Base-by-base conservation (phyloP, 2,888 invertebrate species). In the Iselma pallidipennis region DNA sequence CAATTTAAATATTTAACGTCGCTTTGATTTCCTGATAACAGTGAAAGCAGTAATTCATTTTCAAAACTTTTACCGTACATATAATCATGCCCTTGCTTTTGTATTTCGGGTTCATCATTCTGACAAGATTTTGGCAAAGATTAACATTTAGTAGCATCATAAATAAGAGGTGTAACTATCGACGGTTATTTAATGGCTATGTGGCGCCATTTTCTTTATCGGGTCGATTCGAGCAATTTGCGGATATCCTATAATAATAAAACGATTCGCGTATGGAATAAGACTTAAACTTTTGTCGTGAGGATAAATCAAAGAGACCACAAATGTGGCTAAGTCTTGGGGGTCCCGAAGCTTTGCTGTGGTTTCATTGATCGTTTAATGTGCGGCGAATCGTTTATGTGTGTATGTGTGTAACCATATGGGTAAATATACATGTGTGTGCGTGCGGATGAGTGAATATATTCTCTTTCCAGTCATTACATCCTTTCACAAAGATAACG, bases 181-280 rank as follows among this genome's bases (percentile, higher is more conserved):
- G 42, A 56, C 57, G 63, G 59, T 61, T 66, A 66, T 69, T 71
- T 71, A 71, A 71, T 69, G 68, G 63, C 55, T 59, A 55, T 57
- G 63, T 56, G 54, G 42, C 62, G 56, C 66, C 62, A 66, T 71
- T 69, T 67, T 65, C 68, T 67, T 70, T 68, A 71, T 67, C 70
- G 70, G 45, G 12, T 29, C 57, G 62, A 68, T 69, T 70, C 65
- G 57, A 66, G 61, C 67, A 61, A 70, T 70, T 66, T 71, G 66
- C 65, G 66, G 70, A 69, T 70, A 69, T 68, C 68, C 66, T 65
- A 61, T 68, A 70, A 70, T 72, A 70, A 71, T 72, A 70, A 71
- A 71, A 67, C 72, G 59, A 58, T 67, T 64, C 66, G 58, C 60
- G 69, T 65, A 69, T 68, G 65, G 66, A 65, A 65, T 65, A 66